phyloP scores from a whole-genome alignment of 2,113 vertebrate genomes.

The Paraplagusia blochii region DNA sequence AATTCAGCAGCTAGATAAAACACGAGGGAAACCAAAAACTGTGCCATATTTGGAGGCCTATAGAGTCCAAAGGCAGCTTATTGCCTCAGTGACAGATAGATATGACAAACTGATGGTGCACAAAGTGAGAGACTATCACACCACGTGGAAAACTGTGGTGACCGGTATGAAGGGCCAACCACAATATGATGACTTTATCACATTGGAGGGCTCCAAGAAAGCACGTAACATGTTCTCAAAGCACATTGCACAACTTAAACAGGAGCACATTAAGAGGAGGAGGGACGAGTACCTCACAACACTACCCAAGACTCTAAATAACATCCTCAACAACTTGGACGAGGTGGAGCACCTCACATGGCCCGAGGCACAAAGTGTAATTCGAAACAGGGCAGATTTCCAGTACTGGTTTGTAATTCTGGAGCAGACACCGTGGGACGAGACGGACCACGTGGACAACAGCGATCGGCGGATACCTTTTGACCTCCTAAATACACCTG shows the following conservation, averaged over 20 bases:
- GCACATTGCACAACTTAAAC: slow-evolving; percentile 94
- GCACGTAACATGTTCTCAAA: slow-evolving; percentile 92
- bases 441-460: slow-evolving; percentile 95
- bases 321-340: slow-evolving; percentile 88
- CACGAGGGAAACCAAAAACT: slow-evolving; percentile 94
- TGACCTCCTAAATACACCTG: slow-evolving; percentile 87
- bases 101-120: slow-evolving; percentile 93
- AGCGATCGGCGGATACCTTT: slow-evolving; percentile 94
- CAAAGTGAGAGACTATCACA: slow-evolving; percentile 93
- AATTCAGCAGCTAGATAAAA: slow-evolving; percentile 97
- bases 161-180: slow-evolving; percentile 91
- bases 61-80: slow-evolving; percentile 90
- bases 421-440: slow-evolving; percentile 93
- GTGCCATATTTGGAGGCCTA: slow-evolving; percentile 95
- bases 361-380: slow-evolving; percentile 88
- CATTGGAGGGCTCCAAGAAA: slow-evolving; percentile 92
- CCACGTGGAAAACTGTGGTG: slow-evolving; percentile 90
- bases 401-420: slow-evolving; percentile 92
- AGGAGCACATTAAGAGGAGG: slow-evolving; percentile 93
- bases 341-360: slow-evolving; percentile 92
- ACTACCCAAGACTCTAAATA: slow-evolving; percentile 94
- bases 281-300: slow-evolving; percentile 93
- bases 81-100: slow-evolving; percentile 88
- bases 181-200: slow-evolving; percentile 95
- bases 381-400: slow-evolving; percentile 89